Evolutionary conservation across 2,888 invertebrate species (phyloP), one percentile per base, ranked within the genome.

Genomic region (Odontocerum albicorne): DNA sequence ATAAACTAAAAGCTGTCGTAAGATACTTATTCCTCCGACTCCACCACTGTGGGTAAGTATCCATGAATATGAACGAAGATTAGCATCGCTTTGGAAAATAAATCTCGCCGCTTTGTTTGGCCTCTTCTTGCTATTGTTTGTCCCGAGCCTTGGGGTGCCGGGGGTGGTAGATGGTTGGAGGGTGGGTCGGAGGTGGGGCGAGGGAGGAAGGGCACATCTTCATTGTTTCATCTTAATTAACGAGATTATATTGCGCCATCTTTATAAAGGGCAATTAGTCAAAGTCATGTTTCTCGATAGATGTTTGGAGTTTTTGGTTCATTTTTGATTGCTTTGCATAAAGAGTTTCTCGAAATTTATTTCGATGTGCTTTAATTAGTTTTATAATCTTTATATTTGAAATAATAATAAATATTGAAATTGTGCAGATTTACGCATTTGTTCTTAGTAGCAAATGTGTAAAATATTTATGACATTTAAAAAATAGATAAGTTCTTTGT

Each of bases 171-270:
- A 38, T 16, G 16, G n/a, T 7, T 2, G 42, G n/a, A 6, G 44
- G 13, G 31, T 8, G 33, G 55, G 40, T 35, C 20, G 52, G 20
- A 10, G 27, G 32, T 13, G 17, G 36, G 8, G 21, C 27, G 19
- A 16, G 20, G 31, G 38, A 21, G 47, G 47, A 21, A 40, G 49
- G 47, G 45, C 55, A 31, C 58, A 52, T 55, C 56, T 61, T 59
- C 58, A 61, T 61, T 61, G 59, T 61, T 59, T 61, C 61, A 61
- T 61, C 61, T 61, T 61, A 61, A 61, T 61, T 61, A 61, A 61
- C 61, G 58, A 59, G 61, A 61, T 61, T 61, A 61, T 56, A 58
- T 56, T 40, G 38, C 54, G 58, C 55, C 58, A 52, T 59, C 50
- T 59, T 61, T 58, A 61, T 61, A 61, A 59, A 61, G 47, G 50